Evolutionary conservation across 2,797 vertebrate species (phyloP).

Genomic region (Amniataba percoides): DNA sequence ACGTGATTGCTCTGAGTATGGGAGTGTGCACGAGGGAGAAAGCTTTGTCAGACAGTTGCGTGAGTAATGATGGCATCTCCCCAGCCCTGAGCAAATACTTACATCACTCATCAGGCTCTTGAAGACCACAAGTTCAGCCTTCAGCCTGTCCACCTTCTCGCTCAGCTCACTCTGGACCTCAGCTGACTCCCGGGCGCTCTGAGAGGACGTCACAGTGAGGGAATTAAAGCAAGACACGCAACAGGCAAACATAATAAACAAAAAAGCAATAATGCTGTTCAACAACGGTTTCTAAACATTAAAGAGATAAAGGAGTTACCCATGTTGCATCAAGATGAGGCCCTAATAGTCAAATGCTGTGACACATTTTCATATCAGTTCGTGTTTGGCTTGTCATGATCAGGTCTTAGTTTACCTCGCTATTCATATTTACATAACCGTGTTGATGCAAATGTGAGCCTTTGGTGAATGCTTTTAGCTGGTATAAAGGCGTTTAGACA

Average conservation of each 20-base stretch:
- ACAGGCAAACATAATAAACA: not conserved
- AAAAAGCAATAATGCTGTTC: not conserved
- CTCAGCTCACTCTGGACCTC: slow-evolving; percentile 92
- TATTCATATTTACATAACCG: slow-evolving; percentile 11
- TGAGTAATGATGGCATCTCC: slow-evolving; percentile 26
- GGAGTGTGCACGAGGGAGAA: slow-evolving; percentile 5
- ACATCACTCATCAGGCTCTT: slow-evolving; percentile 98
- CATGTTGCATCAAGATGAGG: slow-evolving; percentile 1
- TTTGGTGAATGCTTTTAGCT: not conserved
- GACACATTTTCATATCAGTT: not conserved
- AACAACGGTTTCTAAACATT: not conserved
- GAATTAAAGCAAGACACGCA: not conserved
- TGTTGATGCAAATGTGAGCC: slow-evolving; percentile 29
- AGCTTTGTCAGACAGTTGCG: slow-evolving; percentile 3
- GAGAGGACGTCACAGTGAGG: slow-evolving; percentile 45
- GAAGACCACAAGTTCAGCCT: slow-evolving; percentile 97
- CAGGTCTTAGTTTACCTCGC: not conserved
- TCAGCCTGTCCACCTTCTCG: slow-evolving; percentile 95
- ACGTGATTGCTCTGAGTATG: slow-evolving; percentile 3
- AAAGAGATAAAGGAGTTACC: slow-evolving; percentile 11
- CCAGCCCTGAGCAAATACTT: slow-evolving; percentile 78
- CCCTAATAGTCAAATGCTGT: not conserved
- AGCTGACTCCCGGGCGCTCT: slow-evolving; percentile 92
- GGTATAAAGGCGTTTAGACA: not conserved
- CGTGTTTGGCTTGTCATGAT: slow-evolving; percentile 31